Conservation (phyloP, 1,140 invertebrate species). For the Drusus annulatus region DNA sequence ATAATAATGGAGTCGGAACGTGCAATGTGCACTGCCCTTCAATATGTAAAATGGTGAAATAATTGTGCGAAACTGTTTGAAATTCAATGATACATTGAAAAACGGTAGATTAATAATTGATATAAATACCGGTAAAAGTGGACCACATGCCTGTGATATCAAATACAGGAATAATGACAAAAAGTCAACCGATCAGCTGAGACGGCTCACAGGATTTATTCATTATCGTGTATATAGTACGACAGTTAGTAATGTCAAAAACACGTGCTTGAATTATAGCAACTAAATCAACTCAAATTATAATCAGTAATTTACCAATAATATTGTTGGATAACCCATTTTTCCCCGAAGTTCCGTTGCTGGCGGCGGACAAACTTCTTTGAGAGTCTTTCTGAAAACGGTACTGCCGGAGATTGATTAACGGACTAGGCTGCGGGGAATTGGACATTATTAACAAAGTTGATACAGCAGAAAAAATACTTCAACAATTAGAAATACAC, state of each 20-base stretch:
- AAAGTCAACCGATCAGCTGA: conserved; percentile 41
- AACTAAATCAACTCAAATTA: conserved; percentile 62
- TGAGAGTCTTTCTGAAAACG: conserved; percentile 68
- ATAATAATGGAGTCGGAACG: neutral
- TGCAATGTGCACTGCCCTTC: conserved; percentile 6
- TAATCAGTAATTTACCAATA: conserved; percentile 59
- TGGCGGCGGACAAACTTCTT: conserved; percentile 61
- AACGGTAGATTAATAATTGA: neutral
- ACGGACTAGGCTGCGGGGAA: conserved; percentile 62
- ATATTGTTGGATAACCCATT: conserved; percentile 35
- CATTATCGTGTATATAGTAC: conserved; percentile 21
- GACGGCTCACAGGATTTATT: conserved; percentile 21
- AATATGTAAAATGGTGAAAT: neutral
- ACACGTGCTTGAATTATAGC: conserved; percentile 59
- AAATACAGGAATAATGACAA: neutral
- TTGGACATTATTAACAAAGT: conserved; percentile 38
- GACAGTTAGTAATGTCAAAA: conserved; percentile 47
- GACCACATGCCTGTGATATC: neutral
- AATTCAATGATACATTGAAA: neutral
- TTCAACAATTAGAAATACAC: neutral
- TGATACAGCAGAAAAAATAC: neutral
- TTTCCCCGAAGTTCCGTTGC: conserved; percentile 48
- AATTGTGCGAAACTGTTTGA: neutral
- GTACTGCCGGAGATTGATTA: conserved; percentile 70
- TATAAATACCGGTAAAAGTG: conserved; percentile 11